Evolutionary conservation across 2,113 vertebrate genomes (phyloP).

Genomic region (Hydrolagus affinis): DNA sequence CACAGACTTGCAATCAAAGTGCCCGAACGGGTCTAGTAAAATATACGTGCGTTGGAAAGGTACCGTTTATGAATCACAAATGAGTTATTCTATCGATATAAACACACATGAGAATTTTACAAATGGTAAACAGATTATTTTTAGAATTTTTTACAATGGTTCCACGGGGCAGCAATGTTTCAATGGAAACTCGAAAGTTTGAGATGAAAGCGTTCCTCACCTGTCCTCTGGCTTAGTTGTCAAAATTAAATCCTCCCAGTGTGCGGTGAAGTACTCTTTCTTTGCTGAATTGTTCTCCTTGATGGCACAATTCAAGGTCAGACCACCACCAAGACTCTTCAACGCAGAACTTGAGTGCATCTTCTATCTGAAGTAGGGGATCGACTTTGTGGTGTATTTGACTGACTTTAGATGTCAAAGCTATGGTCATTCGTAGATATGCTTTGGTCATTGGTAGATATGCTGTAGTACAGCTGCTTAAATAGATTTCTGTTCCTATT

Average conservation of each 20-base stretch:
- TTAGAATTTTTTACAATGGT: no score
- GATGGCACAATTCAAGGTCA: conserved; percentile 50
- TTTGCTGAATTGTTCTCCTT: conserved; percentile 45
- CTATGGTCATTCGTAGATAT: not conserved
- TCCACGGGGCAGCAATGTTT: not conserved
- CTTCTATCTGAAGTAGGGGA: not conserved
- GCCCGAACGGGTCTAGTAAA: no score
- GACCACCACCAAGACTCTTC: not conserved
- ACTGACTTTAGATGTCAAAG: not conserved
- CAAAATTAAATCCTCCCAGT: conserved; percentile 52
- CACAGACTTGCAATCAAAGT: no score
- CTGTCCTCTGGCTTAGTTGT: conserved; percentile 51
- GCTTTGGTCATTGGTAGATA: not conserved
- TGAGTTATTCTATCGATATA: no score
- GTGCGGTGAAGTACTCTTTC: conserved; percentile 48
- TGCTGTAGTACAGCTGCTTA: not conserved
- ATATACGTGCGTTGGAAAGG: no score
- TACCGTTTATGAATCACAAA: no score
- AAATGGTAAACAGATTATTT: not conserved
- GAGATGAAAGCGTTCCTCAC: conserved; percentile 38
- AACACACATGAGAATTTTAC: no score
- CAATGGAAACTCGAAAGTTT: not conserved
- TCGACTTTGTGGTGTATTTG: not conserved
- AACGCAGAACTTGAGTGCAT: not conserved
- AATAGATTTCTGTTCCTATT: conserved; percentile 6